phyloP scores from a whole-genome alignment of 1,140 invertebrate species.

The Leucophenga varia region DNA sequence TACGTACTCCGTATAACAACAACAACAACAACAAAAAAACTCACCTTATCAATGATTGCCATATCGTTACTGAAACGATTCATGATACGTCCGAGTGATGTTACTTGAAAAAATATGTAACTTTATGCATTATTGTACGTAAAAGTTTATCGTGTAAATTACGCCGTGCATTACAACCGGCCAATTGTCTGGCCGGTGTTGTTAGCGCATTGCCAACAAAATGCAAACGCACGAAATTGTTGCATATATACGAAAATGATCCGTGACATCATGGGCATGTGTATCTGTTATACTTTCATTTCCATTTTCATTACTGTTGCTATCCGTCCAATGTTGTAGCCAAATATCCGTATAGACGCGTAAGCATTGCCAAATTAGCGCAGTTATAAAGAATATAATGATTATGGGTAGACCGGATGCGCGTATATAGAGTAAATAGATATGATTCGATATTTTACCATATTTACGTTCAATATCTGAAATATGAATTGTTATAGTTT shows the following conservation, averaged over 20 bases:
- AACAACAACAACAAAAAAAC: slow-evolving; percentile 40
- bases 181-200: slow-evolving; percentile 63
- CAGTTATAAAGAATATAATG: slow-evolving; percentile 60
- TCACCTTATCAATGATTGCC: slow-evolving; percentile 74
- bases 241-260: slow-evolving; percentile 63
- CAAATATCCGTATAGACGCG: slow-evolving; percentile 66
- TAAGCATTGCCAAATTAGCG: slow-evolving; percentile 62
- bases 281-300: slow-evolving; percentile 14
- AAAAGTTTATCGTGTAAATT: slow-evolving; percentile 68
- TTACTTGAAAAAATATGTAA: slow-evolving; percentile 71
- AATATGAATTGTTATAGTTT: too few species aligned
- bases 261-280: slow-evolving; percentile 59
- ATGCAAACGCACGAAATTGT: slow-evolving; percentile 62
- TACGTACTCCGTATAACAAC: too few species aligned
- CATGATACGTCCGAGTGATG: slow-evolving; percentile 72
- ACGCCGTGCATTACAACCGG: slow-evolving; percentile 64
- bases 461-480: slow-evolving; percentile 64
- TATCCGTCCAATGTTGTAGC: slow-evolving; percentile 66
- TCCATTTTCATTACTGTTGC: neutral
- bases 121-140: slow-evolving; percentile 63
- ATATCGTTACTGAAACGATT: slow-evolving; percentile 76
- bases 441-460: slow-evolving; percentile 63
- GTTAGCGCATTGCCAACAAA: slow-evolving; percentile 62
- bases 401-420: slow-evolving; percentile 64
- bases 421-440: slow-evolving; percentile 67